Evolutionary conservation across 64 coral and sea anemone genomes (phyloP).

Genomic region (Platygyra sinensis): DNA sequence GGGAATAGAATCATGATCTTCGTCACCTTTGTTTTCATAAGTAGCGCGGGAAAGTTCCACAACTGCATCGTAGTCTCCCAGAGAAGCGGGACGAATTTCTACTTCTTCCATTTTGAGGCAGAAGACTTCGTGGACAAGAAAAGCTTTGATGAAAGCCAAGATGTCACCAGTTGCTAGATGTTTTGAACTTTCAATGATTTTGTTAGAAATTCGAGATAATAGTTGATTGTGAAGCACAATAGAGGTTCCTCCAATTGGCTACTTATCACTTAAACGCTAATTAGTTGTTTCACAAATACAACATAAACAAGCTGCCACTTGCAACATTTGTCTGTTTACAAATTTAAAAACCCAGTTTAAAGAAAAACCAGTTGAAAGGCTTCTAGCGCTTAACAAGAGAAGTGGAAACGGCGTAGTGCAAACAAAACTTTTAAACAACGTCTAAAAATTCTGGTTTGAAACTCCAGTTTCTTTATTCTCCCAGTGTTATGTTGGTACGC

Average conservation of each 20-base stretch:
- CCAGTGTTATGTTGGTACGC: not conserved
- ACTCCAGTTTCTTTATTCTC: not conserved
- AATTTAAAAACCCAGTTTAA: not conserved
- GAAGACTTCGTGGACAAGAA: too few relatives aligned
- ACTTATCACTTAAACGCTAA: constrained; percentile 14
- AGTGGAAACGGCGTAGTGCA: not conserved
- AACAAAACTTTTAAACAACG: not conserved
- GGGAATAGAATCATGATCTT: constrained; percentile 16
- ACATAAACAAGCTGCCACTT: constrained; percentile 17
- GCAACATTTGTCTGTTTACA: constrained; percentile 29
- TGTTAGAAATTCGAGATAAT: constrained; percentile 26
- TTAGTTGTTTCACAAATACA: constrained; percentile 6
- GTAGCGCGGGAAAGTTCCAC: constrained; percentile 23
- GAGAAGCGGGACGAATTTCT: constrained; percentile 17
- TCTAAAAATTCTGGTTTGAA: not conserved
- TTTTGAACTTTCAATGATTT: constrained; percentile 31
- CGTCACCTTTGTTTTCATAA: constrained; percentile 1
- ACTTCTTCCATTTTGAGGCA: constrained; percentile 1
- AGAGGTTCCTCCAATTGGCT: constrained; percentile 2
- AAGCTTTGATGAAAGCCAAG: not conserved
- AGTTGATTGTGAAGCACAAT: constrained; percentile 6
- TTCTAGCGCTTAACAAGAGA: not conserved
- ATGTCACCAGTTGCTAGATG: not conserved
- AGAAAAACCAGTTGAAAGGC: not conserved
- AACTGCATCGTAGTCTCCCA: not conserved